These are phyloP conservation scores for Erythrocebus patas DNA, from an alignment of 2,113 vertebrate genomes.

Conservation along the genomic window DNA sequence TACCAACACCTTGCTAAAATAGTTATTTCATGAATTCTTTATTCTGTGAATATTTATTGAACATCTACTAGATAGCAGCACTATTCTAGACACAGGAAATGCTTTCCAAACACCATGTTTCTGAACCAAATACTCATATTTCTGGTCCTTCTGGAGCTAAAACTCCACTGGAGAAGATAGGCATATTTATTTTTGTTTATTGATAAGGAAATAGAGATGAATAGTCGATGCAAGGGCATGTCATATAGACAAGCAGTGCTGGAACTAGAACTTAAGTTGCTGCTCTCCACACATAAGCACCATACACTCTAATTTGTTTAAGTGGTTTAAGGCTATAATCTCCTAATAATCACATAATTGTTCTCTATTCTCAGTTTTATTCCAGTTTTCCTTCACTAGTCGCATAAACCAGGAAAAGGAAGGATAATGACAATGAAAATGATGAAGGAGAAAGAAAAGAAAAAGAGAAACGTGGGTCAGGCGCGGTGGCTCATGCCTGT, in stretches of 20 bases:
- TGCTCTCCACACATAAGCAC: background rate
- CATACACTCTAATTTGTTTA: background rate
- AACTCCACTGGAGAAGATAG: background rate
- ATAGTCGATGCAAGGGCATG: background rate
- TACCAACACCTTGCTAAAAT: too few species aligned
- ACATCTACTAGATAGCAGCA: background rate
- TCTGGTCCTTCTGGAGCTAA: background rate
- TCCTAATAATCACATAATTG: background rate
- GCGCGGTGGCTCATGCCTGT: too few species aligned
- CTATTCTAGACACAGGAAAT: background rate
- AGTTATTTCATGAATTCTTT: background rate
- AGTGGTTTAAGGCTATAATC: background rate
- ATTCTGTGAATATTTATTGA: background rate
- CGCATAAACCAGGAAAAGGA: background rate
- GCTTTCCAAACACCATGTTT: background rate
- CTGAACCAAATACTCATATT: background rate
- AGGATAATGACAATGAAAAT: background rate
- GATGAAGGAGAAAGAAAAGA: background rate
- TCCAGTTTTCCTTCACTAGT: background rate
- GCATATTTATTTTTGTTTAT: background rate
- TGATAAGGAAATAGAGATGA: background rate
- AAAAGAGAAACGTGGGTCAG: background rate
- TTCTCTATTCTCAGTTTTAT: background rate
- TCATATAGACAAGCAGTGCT: background rate
- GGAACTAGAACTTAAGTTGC: background rate